phyloP scores from a whole-genome alignment of 2,113 vertebrate genomes.

The Aspidoscelis tigris region DNA sequence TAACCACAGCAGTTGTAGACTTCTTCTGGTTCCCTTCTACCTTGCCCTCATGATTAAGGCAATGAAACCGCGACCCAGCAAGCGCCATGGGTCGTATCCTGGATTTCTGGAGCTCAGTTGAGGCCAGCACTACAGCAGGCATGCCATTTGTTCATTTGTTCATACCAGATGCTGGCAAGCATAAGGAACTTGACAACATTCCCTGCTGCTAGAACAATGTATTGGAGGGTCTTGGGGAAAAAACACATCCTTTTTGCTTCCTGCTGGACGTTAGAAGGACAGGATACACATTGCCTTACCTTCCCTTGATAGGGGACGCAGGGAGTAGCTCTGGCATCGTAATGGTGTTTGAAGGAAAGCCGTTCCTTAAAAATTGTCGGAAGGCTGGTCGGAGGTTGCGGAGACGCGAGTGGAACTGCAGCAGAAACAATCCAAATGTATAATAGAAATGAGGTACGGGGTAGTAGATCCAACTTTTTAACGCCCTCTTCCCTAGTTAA shows the following conservation, averaged over 20 bases:
- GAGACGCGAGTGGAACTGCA: constrained; percentile 66
- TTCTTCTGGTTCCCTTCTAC: not conserved
- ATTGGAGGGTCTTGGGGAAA: constrained; percentile 43
- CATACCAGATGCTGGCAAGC: constrained; percentile 11
- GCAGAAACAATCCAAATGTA: constrained; percentile 8
- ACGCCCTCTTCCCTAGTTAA: no score
- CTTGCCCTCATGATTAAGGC: not conserved
- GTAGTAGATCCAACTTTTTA: no score
- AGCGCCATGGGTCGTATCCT: not conserved
- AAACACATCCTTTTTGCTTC: constrained; percentile 56
- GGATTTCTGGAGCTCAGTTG: not conserved
- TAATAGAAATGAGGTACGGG: not conserved
- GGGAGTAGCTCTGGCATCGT: constrained; percentile 61
- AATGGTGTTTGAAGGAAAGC: constrained; percentile 69
- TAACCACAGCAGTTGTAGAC: not conserved
- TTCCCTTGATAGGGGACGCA: constrained; percentile 64
- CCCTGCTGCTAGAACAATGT: constrained; percentile 31
- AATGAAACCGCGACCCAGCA: not conserved
- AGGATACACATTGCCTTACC: constrained; percentile 72
- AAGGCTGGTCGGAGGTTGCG: constrained; percentile 39
- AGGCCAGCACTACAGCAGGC: not conserved
- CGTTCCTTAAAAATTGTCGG: constrained; percentile 63
- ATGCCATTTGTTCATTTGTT: rapidly evolving
- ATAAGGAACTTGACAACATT: constrained; percentile 35
- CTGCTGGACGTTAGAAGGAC: constrained; percentile 50